Evolutionary conservation across 2,113 vertebrate genomes (phyloP), one percentile per base, ranked within the genome.

Genomic region (Pseudorectes ferrugineus): DNA sequence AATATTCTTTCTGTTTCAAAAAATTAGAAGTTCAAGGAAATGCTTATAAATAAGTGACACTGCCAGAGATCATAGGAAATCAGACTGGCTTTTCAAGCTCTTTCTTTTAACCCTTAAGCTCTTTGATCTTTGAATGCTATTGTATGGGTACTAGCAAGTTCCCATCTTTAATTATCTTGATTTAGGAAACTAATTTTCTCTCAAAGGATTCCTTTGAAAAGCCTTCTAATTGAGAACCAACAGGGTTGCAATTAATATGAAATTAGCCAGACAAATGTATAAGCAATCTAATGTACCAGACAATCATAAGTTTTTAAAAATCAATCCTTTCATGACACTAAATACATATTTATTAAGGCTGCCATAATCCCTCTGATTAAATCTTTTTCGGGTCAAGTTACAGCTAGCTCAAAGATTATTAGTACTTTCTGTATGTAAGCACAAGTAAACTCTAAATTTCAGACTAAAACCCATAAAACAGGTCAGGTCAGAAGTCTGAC

Each of bases 111-210:
- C 87, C 74, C 81, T 87, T 85, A 79, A 85, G 31, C 63, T 88
- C 62, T 93, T 95, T 95, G 74, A 93, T 95, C 91, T 94, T 93
- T 89, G 55, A 88, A 75, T 40, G 23, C 28, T 79, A 79, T 83
- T 94, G 67, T 88, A 88, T 36, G 77, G 35, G 62, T 82, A 65
- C 84, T 88, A 89, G 55, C 74, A 94, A 89, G 81, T 94, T 95
- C 48, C 13, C 46, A 33, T 88, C 35, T 92, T 88, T 88, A 89
- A 93, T 94, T 79, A 95, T 93, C 67, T 88, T 85, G 85, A 89
- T 73, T 83, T 88, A 76, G 43, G 45, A 91, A 89, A 83, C 33
- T 74, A 79, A 94, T 93, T 95, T 94, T 88, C 62, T 89, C 67
- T 93, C 85, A 92, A 88, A 85, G 4, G 43, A 89, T 51, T 92